Evolutionary conservation across 2,113 vertebrate species (phyloP).

Genomic region (Pelusios castaneus): DNA sequence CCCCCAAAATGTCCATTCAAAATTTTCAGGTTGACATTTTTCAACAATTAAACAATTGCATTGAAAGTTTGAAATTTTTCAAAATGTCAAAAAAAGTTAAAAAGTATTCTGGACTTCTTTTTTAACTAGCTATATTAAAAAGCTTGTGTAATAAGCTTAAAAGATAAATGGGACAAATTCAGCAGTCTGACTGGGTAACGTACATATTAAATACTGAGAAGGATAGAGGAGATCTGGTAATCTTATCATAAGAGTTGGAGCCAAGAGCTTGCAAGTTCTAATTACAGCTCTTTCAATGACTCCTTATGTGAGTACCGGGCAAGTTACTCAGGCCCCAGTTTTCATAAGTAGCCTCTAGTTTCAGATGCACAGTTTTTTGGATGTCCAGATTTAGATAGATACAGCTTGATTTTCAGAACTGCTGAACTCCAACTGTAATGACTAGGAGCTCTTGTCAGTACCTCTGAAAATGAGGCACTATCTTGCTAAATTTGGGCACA

Average conservation of each 20-base stretch:
- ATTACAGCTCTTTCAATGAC: neutral
- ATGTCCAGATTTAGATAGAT: neutral
- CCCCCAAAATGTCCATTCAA: neutral
- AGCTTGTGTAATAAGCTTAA: neutral
- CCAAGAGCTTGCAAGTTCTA: neutral
- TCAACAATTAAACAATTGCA: neutral
- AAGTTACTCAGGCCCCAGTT: neutral
- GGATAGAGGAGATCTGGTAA: neutral
- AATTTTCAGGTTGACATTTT: neutral
- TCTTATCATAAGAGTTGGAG: neutral
- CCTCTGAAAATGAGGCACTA: neutral
- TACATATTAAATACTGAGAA: neutral
- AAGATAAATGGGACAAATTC: neutral
- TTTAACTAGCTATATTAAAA: neutral
- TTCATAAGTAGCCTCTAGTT: neutral
- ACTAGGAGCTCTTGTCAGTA: neutral
- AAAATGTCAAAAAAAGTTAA: neutral
- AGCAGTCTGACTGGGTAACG: neutral
- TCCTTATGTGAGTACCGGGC: neutral
- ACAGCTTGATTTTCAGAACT: neutral
- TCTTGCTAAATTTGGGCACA: neutral
- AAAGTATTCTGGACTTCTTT: neutral
- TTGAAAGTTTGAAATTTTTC: neutral
- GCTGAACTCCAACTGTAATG: neutral
- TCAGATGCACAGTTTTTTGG: neutral